phyloP scores from a whole-genome alignment of 2,797 vertebrate species.

The Crenuchus spilurus region DNA sequence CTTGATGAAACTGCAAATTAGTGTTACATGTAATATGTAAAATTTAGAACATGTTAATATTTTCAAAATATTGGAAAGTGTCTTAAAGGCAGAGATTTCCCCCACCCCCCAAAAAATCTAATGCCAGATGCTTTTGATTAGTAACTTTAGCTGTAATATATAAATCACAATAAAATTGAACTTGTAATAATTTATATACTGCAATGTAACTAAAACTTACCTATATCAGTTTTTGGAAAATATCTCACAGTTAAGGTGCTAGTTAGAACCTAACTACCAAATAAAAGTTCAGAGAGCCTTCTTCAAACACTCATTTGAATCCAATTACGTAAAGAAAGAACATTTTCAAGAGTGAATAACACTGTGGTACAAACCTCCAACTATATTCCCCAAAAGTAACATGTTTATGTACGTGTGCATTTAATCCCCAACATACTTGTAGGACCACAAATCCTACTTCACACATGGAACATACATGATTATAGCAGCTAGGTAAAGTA shows the following conservation, averaged over 20 bases:
- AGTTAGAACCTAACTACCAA: conserved; percentile 9
- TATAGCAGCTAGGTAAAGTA: conserved; percentile 3
- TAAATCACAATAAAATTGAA: no score
- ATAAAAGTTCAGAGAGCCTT: conserved; percentile 3
- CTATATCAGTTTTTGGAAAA: neutral
- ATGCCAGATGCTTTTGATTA: neutral
- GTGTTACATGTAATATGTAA: no score
- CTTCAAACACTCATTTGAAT: conserved; percentile 39
- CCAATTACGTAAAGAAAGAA: neutral
- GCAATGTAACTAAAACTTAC: neutral
- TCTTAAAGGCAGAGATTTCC: no score
- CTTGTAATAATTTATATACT: neutral
- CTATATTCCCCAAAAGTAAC: neutral
- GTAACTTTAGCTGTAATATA: neutral
- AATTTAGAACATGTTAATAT: no score
- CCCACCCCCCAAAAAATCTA: no score
- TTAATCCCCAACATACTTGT: neutral
- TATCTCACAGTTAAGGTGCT: conserved; percentile 45
- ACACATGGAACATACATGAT: neutral
- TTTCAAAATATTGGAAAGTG: no score
- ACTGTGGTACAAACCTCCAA: neutral
- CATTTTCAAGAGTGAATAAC: conserved; percentile 9
- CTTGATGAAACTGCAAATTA: no score
- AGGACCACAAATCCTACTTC: neutral
- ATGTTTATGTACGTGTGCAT: neutral